Evolutionary conservation across 2,888 invertebrate species (phyloP), one percentile per base, ranked within the genome.

Genomic region (Limnephilus lunatus): DNA sequence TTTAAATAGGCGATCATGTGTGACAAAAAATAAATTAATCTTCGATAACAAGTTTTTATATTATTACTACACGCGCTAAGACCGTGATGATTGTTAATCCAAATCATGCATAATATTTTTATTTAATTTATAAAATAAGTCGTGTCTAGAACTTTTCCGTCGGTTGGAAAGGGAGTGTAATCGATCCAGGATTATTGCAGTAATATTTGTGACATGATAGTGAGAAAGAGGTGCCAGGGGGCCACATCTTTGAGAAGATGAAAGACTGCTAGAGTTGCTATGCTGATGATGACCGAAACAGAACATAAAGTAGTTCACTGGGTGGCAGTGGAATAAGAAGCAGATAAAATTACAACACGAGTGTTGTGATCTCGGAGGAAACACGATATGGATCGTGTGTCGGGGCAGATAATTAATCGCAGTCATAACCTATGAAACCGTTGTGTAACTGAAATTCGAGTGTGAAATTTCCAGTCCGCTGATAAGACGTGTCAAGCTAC

Each of bases 331-430:
- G 87, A 87, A 87, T 87, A 87, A 44, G 12, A 48, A 48, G 68
- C 9, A 35, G 32, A 83, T 83, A 35, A 35, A 25, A 32, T 82
- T 35, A 7, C 32, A 83, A 83, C 25, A 83, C 12, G 68, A 25
- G 32, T 85, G 35, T 48, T 44, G 31, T 48, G 87, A 48, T 68
- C 68, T 87, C 87, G 48, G 86, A 48, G 30, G 86, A 44, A 86
- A 86, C 86, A 44, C 86, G 86, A 87, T 48, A 87, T 53, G 87
- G 87, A 87, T 30, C 39, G 35, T 85, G 32, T 85, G 35, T 39
- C 86, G 31, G 53, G 35, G 35, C 14, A 87, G 53, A 83, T 32
- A 83, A 32, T 68, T 25, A 68, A n/a, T 68, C 32, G 32, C 35
- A 32, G 35, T 35, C 83, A 32, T 83, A 83, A 83, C 83, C 83